Evolutionary conservation across 2,888 invertebrate species (phyloP).

Genomic region (Tachystola acroxantha): DNA sequence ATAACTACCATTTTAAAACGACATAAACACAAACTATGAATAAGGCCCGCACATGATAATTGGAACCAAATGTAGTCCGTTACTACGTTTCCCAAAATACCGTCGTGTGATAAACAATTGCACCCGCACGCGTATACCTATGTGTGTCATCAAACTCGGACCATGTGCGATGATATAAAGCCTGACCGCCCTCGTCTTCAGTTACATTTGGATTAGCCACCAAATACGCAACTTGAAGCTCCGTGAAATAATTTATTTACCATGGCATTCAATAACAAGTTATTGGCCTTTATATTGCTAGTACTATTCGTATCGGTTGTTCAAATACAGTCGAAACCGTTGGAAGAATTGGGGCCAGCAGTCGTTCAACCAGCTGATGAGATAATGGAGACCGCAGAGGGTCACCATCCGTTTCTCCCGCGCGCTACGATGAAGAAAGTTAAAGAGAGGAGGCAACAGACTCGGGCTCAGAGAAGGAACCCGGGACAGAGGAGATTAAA

Average conservation of each 20-base stretch:
- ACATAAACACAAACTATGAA: constrained; percentile 37
- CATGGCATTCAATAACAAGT: constrained; percentile 31
- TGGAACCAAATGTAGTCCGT: constrained; percentile 62
- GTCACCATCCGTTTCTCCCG: constrained; percentile 61
- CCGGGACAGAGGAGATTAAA: constrained; percentile 26
- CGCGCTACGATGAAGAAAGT: constrained; percentile 61
- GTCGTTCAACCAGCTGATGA: constrained; percentile 5
- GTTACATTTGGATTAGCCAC: constrained; percentile 47
- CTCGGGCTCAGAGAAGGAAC: constrained; percentile 43
- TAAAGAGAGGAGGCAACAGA: constrained; percentile 50
- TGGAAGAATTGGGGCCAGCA: constrained; percentile 23
- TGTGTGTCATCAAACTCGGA: constrained; percentile 65
- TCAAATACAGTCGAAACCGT: constrained; percentile 32
- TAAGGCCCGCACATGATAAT: constrained; percentile 58
- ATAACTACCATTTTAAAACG: too few relatives aligned
- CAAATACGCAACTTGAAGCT: constrained; percentile 11
- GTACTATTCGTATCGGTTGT: constrained; percentile 27
- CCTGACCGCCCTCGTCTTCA: constrained; percentile 20
- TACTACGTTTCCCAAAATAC: constrained; percentile 67
- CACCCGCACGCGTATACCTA: constrained; percentile 35
- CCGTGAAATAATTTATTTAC: background rate
- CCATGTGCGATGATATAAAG: constrained; percentile 59
- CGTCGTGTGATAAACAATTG: constrained; percentile 57
- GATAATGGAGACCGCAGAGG: constrained; percentile 57
- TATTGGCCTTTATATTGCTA: constrained; percentile 25